phyloP scores from a whole-genome alignment of 2,888 invertebrate species.

The Helobdella robusta region DNA sequence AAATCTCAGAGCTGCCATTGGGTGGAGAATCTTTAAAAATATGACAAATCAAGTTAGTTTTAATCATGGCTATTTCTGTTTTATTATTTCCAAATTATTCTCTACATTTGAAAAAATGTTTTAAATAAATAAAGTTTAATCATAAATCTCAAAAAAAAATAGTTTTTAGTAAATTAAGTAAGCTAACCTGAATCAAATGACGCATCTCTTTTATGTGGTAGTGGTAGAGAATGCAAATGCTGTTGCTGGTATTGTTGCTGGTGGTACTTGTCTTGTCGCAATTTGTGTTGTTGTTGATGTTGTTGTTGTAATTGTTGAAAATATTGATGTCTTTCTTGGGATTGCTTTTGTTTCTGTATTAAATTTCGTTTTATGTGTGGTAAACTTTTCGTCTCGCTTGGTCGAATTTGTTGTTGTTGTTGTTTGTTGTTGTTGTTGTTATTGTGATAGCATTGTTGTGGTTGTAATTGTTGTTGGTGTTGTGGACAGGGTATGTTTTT shows the following conservation, averaged over 20 bases:
- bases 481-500: background rate
- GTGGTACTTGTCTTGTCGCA: background rate
- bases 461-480: background rate
- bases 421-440: background rate
- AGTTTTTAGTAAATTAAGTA: no score
- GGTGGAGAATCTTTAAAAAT: no score
- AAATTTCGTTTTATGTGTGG: no score
- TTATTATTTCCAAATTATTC: no score
- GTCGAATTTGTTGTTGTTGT: background rate
- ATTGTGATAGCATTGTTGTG: background rate
- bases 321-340: background rate
- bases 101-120: no score
- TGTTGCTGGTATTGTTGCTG: constrained; percentile 2
- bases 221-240: background rate
- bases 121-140: no score
- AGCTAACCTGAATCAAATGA: constrained; percentile 9
- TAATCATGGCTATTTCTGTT: no score
- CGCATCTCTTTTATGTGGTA: background rate
- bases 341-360: no score
- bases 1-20: background rate
- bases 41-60: no score
- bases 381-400: background rate
- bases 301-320: background rate
- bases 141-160: no score
- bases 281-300: no score